Evolutionary conservation across 35 echinoderm and acorn worm genomes (phyloP).

Genomic region (Lytechinus pictus): DNA sequence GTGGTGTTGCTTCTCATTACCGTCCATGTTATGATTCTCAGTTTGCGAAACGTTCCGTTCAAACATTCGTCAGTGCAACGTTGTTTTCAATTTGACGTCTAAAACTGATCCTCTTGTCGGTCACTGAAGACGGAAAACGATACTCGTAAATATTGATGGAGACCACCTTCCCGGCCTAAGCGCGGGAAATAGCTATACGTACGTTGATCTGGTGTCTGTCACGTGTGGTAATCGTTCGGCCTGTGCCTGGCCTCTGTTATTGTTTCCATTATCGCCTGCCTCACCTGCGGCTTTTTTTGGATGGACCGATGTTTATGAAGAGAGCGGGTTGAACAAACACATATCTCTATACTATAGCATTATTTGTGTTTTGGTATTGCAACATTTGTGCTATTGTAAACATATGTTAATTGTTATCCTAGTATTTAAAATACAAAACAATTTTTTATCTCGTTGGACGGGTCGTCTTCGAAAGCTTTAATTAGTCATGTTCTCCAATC

Average conservation of each 20-base stretch:
- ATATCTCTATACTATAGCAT: not conserved
- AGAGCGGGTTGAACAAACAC: not conserved
- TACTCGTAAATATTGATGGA: not conserved
- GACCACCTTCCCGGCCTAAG: not conserved
- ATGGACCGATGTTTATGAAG: not conserved
- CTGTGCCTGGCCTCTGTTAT: not conserved
- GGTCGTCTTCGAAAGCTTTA: not conserved
- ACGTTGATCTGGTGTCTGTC: not conserved
- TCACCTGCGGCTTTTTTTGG: not conserved
- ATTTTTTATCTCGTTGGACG: not conserved
- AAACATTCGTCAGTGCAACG: conserved; percentile 24
- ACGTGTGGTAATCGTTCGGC: not conserved
- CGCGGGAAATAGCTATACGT: not conserved
- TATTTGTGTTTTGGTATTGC: not conserved
- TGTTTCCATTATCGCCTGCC: not conserved
- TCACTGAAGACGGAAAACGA: not conserved
- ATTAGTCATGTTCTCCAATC: not conserved
- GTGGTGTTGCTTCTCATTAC: conserved; percentile 42
- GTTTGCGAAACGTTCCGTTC: not conserved
- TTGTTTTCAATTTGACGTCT: not conserved
- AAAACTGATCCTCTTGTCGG: not conserved
- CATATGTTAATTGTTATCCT: not conserved
- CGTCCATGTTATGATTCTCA: conserved; percentile 30
- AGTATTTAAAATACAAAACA: not conserved
- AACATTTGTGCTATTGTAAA: not conserved